Evolutionary conservation across 2,888 invertebrate genomes (phyloP).

Genomic region (Crossocerus cetratus): DNA sequence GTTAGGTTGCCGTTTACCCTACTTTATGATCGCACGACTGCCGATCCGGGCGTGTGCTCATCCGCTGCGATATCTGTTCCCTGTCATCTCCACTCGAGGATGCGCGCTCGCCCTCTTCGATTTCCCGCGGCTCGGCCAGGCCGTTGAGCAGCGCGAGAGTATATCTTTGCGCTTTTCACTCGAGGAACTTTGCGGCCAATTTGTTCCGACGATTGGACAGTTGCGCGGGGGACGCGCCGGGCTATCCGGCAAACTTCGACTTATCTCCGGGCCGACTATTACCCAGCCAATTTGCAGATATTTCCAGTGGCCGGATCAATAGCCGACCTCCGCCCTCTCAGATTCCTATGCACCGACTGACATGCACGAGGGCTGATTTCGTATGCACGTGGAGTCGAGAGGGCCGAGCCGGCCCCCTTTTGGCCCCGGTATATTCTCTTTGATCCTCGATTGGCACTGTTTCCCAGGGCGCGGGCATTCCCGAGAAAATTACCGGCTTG

Average conservation of each 20-base stretch:
- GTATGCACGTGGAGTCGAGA: neutral
- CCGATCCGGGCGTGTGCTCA: too few relatives aligned
- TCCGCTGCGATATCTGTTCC: too few relatives aligned
- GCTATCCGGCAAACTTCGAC: neutral
- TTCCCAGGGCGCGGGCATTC: neutral
- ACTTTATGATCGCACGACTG: too few relatives aligned
- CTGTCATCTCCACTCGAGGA: neutral
- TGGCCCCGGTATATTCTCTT: slow-evolving; percentile 20
- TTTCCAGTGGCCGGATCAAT: slow-evolving; percentile 52
- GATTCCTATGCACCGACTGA: slow-evolving; percentile 28
- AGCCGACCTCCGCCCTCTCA: slow-evolving; percentile 20
- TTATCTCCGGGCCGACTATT: slow-evolving; percentile 38
- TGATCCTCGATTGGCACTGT: slow-evolving; percentile 13
- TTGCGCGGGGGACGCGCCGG: too few relatives aligned
- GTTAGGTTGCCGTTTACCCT: too few relatives aligned
- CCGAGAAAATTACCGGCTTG: neutral
- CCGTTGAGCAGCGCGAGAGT: neutral
- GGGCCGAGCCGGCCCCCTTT: slow-evolving; percentile 8
- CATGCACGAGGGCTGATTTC: slow-evolving; percentile 17
- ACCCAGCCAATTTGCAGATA: slow-evolving; percentile 40
- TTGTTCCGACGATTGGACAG: too few relatives aligned
- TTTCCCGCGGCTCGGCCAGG: neutral
- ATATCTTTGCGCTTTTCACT: neutral
- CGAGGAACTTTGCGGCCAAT: too few relatives aligned
- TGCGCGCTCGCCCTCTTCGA: neutral